These are phyloP conservation scores for Eolophus roseicapilla DNA, from an alignment of 2,113 vertebrate genomes.

Conservation along the genomic window DNA sequence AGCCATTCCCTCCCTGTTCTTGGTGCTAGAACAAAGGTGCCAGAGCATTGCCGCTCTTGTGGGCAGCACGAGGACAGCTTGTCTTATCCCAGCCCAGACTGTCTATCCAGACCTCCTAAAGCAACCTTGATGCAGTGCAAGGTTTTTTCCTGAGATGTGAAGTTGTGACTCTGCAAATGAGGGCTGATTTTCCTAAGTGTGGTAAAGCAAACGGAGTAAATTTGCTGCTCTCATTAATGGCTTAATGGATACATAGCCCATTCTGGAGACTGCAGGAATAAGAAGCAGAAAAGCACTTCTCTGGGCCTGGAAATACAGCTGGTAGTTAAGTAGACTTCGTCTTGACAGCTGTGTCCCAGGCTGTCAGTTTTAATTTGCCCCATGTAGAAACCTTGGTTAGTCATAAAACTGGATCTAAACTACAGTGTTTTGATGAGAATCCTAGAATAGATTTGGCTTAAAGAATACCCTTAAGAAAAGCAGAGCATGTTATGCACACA, in stretches of 20 bases:
- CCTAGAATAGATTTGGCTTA: background rate
- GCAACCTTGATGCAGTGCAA: background rate
- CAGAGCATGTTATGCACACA: accelerated
- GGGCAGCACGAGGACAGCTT: accelerated
- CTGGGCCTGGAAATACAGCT: background rate
- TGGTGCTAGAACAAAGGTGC: background rate
- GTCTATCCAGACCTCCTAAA: background rate
- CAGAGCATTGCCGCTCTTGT: background rate
- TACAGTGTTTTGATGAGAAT: background rate
- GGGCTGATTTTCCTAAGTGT: background rate
- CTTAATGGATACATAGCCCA: background rate
- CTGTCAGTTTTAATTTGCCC: background rate
- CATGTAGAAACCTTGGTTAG: background rate
- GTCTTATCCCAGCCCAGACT: background rate
- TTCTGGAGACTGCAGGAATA: background rate
- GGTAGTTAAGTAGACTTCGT: background rate
- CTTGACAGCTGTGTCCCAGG: background rate
- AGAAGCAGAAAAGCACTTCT: background rate
- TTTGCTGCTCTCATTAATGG: background rate
- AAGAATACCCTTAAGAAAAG: background rate
- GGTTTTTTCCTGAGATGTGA: background rate
- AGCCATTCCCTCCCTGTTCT: background rate
- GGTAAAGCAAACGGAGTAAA: background rate
- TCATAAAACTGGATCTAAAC: background rate
- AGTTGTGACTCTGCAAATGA: background rate